phyloP scores from a whole-genome alignment of 2,797 vertebrate genomes.

The Onychomys arenicola region DNA sequence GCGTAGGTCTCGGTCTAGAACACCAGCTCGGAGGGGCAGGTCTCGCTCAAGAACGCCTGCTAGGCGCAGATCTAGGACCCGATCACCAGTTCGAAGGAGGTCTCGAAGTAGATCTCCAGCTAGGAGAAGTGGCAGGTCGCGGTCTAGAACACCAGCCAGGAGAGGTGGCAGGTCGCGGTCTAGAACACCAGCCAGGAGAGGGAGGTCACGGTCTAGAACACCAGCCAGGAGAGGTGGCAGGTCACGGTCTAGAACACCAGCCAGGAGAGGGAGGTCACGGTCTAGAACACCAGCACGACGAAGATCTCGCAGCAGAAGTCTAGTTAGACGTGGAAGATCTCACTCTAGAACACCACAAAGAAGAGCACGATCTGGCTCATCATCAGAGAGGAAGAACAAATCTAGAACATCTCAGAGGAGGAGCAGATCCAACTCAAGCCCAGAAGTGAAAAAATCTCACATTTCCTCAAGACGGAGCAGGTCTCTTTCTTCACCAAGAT shows the following conservation, averaged over 20 bases:
- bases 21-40: constrained; percentile 76
- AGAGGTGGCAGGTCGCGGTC: constrained; percentile 79
- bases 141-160: constrained; percentile 81
- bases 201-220: constrained; percentile 81
- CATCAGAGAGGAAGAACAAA: constrained; percentile 82
- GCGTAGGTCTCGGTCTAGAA: constrained; percentile 80
- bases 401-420: constrained; percentile 82
- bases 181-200: constrained; percentile 79
- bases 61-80: constrained; percentile 84
- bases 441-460: constrained; percentile 80
- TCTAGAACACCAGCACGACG: constrained; percentile 80
- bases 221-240: constrained; percentile 75
- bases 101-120: constrained; percentile 81
- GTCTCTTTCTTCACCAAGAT: constrained; percentile 82
- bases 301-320: constrained; percentile 83
- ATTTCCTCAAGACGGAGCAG: constrained; percentile 81
- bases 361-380: constrained; percentile 84
- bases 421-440: constrained; percentile 83
- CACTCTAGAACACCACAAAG: constrained; percentile 84
- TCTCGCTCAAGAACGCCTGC: constrained; percentile 83
- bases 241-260: constrained; percentile 82
- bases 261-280: constrained; percentile 80
- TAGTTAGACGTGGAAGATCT: constrained; percentile 81
- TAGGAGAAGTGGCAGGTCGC: constrained; percentile 82
- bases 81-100: constrained; percentile 79